These are phyloP conservation scores for Epinephelus awoara DNA, from an alignment of 2,797 vertebrate genomes.

Conservation along the genomic window DNA sequence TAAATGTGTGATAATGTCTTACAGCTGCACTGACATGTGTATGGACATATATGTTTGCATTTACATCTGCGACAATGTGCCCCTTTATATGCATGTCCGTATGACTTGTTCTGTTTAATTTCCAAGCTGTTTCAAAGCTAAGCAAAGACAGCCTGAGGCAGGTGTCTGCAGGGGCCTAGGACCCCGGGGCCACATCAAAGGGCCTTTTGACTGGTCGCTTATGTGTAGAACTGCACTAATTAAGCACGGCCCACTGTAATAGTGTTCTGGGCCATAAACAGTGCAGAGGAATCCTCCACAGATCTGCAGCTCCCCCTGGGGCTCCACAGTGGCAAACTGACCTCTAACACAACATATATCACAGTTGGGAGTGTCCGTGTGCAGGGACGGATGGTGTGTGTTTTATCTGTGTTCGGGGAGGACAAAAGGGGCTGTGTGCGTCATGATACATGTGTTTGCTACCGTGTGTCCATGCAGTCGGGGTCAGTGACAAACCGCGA, in stretches of 20 bases:
- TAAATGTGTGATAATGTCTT: slow-evolving; percentile 12
- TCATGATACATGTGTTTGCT: slow-evolving; percentile 39
- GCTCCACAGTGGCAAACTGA: slow-evolving; percentile 33
- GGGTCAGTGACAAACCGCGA: slow-evolving; percentile 41
- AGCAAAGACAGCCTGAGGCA: neutral
- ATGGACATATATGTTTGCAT: slow-evolving; percentile 21
- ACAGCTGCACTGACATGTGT: neutral
- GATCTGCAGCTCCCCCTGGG: slow-evolving; percentile 49
- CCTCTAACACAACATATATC: slow-evolving; percentile 45
- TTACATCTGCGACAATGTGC: neutral
- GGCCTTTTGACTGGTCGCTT: slow-evolving; percentile 40
- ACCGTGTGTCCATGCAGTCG: slow-evolving; percentile 29
- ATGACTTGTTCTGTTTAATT: neutral
- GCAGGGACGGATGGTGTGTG: neutral
- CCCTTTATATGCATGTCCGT: neutral
- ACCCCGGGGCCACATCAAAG: slow-evolving; percentile 42
- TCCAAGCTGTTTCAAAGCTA: neutral
- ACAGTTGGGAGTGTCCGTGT: neutral
- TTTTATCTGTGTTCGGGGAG: slow-evolving; percentile 5
- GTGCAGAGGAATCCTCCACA: slow-evolving; percentile 14
- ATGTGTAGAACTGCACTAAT: slow-evolving; percentile 20
- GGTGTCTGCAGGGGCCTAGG: neutral
- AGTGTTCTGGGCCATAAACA: slow-evolving; percentile 8
- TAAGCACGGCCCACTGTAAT: neutral
- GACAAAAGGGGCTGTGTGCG: neutral